Percentiles rank a stretch among this genome's conserved stretches.
phyloP scores from a whole-genome alignment of 2,888 invertebrate genomes.

The Coenonympha glycerion region DNA sequence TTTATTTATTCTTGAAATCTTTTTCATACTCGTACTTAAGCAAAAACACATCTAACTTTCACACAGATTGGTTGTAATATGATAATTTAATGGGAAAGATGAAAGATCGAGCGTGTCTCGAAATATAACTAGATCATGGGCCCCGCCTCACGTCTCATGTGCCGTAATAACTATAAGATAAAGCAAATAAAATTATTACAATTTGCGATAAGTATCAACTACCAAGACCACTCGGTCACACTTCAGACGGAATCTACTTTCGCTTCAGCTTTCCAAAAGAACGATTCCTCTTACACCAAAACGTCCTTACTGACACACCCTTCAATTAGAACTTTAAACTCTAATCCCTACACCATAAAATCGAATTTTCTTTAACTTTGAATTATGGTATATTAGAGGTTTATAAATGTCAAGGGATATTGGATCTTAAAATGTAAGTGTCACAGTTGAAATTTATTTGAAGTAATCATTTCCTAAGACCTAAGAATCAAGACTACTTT shows the following conservation, averaged over 20 bases:
- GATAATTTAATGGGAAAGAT: too few species aligned
- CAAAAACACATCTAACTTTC: too few species aligned
- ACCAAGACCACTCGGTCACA: constrained; percentile 53
- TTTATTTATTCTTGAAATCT: too few species aligned
- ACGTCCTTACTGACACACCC: constrained; percentile 35
- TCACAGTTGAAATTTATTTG: constrained; percentile 37
- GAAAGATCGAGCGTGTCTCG: too few species aligned
- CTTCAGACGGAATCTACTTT: constrained; percentile 54
- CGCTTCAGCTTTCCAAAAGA: constrained; percentile 72
- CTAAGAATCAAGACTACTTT: constrained; percentile 18
- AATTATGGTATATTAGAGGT: constrained; percentile 11
- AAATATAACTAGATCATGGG: not conserved
- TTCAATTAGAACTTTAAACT: constrained; percentile 24
- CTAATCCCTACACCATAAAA: constrained; percentile 6
- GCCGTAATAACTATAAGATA: constrained; percentile 10
- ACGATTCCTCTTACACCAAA: constrained; percentile 33
- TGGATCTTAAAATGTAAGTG: constrained; percentile 4
- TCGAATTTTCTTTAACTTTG: constrained; percentile 8
- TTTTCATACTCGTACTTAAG: too few species aligned
- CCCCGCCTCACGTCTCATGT: not conserved
- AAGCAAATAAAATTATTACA: constrained; percentile 22
- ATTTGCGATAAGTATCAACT: constrained; percentile 50
- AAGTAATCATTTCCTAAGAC: not conserved
- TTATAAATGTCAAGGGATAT: constrained; percentile 13
- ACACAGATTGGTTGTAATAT: too few species aligned